phyloP scores from a whole-genome alignment of 1,140 invertebrate species.

The Macrosteles quadrilineatus region DNA sequence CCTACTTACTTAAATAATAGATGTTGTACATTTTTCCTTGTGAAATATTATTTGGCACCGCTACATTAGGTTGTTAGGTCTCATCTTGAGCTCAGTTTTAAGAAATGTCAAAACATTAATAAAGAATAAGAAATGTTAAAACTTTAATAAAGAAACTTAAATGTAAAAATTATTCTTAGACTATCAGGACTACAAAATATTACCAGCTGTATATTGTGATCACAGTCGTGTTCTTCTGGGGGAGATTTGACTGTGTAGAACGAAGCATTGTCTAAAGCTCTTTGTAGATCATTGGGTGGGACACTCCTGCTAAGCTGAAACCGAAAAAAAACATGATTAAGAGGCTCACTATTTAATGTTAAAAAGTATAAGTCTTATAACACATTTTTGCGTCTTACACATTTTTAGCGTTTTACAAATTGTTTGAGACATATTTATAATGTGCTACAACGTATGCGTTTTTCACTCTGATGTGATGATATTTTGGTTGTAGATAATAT shows the following conservation, averaged over 20 bases:
- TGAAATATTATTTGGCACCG: no score
- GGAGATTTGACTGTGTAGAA: not conserved
- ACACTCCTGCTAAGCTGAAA: constrained; percentile 30
- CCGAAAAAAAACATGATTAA: constrained; percentile 38
- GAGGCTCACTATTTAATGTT: not conserved
- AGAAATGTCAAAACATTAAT: no score
- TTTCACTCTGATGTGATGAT: no score
- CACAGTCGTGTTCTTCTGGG: constrained; percentile 1
- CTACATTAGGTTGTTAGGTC: no score
- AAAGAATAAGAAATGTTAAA: no score
- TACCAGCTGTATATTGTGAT: not conserved
- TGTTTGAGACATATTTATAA: not conserved
- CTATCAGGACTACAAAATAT: no score
- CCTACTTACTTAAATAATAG: no score
- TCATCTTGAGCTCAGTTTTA: no score
- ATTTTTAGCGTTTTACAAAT: not conserved
- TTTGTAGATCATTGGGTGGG: not conserved
- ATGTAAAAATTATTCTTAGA: no score
- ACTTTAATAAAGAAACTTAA: no score
- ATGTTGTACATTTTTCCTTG: no score
- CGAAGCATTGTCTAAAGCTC: constrained; percentile 4
- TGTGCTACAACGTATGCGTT: not conserved
- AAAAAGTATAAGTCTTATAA: not conserved
- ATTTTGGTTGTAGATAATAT: no score
- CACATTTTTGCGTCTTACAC: not conserved